phyloP scores from a whole-genome alignment of 2,888 invertebrate species.

The Melangyna quadrimaculata region DNA sequence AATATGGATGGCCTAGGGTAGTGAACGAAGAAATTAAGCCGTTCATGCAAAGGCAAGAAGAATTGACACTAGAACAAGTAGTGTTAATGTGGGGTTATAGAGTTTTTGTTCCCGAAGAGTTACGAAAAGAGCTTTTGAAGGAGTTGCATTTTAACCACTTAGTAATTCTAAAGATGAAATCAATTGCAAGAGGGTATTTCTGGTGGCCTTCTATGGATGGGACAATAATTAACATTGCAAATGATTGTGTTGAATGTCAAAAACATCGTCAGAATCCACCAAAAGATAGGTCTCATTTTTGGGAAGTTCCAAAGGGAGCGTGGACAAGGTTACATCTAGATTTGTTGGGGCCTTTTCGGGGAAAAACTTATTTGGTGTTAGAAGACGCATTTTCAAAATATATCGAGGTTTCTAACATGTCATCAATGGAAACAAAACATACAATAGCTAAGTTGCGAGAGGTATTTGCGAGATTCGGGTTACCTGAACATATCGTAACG shows the following conservation, averaged over 20 bases:
- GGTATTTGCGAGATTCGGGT: not conserved
- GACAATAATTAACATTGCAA: not conserved
- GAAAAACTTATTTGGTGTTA: too few species aligned
- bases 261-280: constrained; percentile 12
- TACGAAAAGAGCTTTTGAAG: not conserved
- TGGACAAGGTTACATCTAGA: not conserved
- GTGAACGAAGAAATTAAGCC: not conserved
- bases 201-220: not conserved
- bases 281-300: constrained; percentile 18
- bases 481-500: not conserved
- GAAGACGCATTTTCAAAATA: not conserved
- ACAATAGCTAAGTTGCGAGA: not conserved
- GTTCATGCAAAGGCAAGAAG: constrained; percentile 1
- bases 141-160: not conserved
- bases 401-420: not conserved
- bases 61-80: constrained; percentile 3
- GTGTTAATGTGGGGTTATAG: constrained; percentile 5
- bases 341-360: not conserved
- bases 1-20: not conserved
- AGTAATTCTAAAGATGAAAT: constrained; percentile 12
- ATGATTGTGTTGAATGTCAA: constrained; percentile 20
- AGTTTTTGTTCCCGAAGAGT: not conserved
- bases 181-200: not conserved
- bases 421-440: not conserved
- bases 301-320: not conserved